Conservation (phyloP, 2,797 vertebrate species). For the Myiothlypis coronata region DNA sequence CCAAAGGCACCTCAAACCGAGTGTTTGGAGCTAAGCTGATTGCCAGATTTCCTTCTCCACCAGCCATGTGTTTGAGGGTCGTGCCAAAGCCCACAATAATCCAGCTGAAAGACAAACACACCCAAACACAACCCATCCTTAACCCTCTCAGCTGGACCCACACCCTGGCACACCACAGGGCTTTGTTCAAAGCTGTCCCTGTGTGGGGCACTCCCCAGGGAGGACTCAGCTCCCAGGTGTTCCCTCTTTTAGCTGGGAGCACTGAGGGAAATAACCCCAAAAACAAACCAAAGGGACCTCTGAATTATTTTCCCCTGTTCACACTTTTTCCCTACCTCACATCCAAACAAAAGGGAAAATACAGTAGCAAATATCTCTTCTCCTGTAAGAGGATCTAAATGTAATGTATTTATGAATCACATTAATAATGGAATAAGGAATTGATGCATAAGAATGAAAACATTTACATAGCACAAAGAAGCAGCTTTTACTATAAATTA, state of each 20-base stretch:
- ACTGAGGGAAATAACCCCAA: neutral
- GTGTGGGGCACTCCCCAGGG: neutral
- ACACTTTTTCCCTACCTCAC: neutral
- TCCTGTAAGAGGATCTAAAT: neutral
- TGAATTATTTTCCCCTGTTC: fast-evolving
- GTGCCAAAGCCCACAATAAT: neutral
- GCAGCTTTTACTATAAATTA: constrained; percentile 57
- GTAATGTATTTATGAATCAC: constrained; percentile 51
- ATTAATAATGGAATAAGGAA: constrained; percentile 64
- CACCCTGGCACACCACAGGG: fast-evolving
- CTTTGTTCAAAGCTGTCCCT: neutral
- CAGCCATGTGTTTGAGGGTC: neutral
- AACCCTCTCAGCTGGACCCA: neutral
- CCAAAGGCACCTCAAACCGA: no score
- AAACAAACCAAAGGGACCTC: neutral
- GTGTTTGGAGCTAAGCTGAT: neutral
- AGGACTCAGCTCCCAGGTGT: neutral
- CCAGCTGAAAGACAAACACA: neutral
- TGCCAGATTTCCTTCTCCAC: neutral
- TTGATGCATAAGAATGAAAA: constrained; percentile 56
- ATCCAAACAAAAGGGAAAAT: neutral
- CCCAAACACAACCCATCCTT: neutral
- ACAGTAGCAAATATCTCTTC: neutral
- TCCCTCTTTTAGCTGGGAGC: neutral
- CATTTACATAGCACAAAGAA: constrained; percentile 55